Base-by-base conservation (phyloP, 2,888 invertebrate species). In the Lasioglossum figueresi region DNA sequence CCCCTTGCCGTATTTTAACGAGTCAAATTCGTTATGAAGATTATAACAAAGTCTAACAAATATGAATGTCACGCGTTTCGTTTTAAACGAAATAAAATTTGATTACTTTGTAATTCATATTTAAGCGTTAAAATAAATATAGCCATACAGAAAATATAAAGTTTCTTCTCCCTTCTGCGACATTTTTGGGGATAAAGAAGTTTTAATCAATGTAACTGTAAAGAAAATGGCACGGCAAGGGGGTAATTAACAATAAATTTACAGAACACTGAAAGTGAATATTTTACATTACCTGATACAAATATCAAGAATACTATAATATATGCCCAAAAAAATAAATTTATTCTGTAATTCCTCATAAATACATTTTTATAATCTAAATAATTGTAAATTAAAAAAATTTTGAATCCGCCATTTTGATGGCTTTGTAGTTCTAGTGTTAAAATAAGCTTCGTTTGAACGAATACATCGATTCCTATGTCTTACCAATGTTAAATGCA, bases 351-450 rank as follows among this genome's bases (percentile, higher is more conserved):
- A n/a, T 4, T n/a, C n/a, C 12, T 12, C n/a, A 5, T 52, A 56
- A 56, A 56, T 56, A 56, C 56, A n/a, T 56, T 56, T 56, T 56
- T 56, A n/a, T n/a, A 56, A 56, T 56, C n/a, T 56, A n/a, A n/a
- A 12, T 12, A n/a, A n/a, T 12, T n/a, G 56, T 56, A 56, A 56
- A 56, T 56, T n/a, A 12, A 12, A 23, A 23, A n/a, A n/a, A 56
- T 56, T n/a, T n/a, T 0, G 12, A n/a, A 12, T n/a, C 56, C 56
- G 12, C 56, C 56, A n/a, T 12, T 56, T 56, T 1, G 12, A 56
- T 56, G n/a, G n/a, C 56, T 56, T 12, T 56, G n/a, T 12, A 56
- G n/a, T 12, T 12, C 16, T 31, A 16, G 6, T 31, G 16, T 31
- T 63, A 31, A 16, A 59, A 59, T 31, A 59, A 59, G 4, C 27